phyloP scores from a whole-genome alignment of 2,888 invertebrate species.

The Darwinula stevensoni region DNA sequence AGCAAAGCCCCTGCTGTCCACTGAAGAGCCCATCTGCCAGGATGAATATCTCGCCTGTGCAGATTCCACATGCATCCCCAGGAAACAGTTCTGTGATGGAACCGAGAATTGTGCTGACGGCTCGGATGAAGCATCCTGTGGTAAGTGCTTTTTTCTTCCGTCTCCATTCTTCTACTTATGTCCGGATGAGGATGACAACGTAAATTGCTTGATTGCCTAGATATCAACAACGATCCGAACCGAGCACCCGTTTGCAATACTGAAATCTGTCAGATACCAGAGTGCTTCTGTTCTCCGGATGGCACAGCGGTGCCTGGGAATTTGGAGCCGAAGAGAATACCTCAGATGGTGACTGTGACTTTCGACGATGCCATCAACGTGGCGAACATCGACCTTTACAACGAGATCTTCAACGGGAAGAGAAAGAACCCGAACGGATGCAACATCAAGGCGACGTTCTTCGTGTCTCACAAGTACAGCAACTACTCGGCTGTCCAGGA shows the following conservation, averaged over 20 bases:
- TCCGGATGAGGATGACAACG: background rate
- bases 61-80: conserved; percentile 53
- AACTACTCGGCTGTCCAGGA: conserved; percentile 80
- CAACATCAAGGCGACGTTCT: conserved; percentile 70
- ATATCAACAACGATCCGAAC: conserved; percentile 76
- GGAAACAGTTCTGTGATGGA: conserved; percentile 73
- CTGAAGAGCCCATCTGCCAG: conserved; percentile 56
- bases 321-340: conserved; percentile 8
- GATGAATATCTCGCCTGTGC: conserved; percentile 52
- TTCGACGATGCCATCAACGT: conserved; percentile 86
- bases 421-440: conserved; percentile 78
- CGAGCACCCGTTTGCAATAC: conserved; percentile 68
- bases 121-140: conserved; percentile 67
- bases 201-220: conserved; percentile 19
- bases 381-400: conserved; percentile 75
- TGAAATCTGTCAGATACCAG: conserved; percentile 52
- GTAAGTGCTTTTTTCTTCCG: conserved; percentile 24
- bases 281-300: conserved; percentile 80
- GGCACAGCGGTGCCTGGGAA: conserved; percentile 32
- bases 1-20: conserved; percentile 52
- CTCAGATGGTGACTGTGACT: conserved; percentile 35
- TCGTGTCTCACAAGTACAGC: conserved; percentile 71
- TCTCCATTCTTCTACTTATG: background rate
- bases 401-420: conserved; percentile 62
- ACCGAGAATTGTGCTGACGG: conserved; percentile 62